Evolutionary conservation across 2,113 vertebrate genomes (phyloP).

Genomic region (Isurus oxyrinchus): DNA sequence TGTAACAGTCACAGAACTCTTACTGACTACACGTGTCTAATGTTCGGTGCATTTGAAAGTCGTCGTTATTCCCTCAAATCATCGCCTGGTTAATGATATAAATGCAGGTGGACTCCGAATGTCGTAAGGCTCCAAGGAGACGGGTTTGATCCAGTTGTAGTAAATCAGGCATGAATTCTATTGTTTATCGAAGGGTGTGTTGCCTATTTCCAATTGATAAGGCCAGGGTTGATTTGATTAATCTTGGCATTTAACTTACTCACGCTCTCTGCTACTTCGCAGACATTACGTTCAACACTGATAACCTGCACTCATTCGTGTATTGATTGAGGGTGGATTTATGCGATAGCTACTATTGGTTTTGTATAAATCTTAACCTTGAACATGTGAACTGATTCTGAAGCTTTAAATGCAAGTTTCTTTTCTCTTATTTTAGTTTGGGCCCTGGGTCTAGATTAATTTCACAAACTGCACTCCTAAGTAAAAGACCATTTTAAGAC

Average conservation of each 20-base stretch:
- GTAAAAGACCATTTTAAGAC: no score
- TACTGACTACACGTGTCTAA: not conserved
- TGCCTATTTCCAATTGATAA: not conserved
- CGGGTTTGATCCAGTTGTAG: not conserved
- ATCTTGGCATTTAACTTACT: not conserved
- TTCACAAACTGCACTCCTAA: no score
- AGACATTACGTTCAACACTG: not conserved
- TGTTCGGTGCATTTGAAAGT: not conserved
- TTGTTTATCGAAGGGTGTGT: not conserved
- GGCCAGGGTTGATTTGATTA: not conserved
- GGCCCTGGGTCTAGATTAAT: no score
- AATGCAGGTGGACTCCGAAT: not conserved
- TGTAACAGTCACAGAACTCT: not conserved
- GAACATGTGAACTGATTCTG: not conserved
- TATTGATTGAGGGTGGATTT: not conserved
- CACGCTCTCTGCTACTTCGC: not conserved
- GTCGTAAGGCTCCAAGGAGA: not conserved
- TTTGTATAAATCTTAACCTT: not conserved
- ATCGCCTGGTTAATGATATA: not conserved
- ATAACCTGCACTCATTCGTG: not conserved
- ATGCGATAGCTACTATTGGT: not conserved
- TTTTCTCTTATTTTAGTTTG: not conserved
- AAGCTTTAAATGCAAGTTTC: not conserved
- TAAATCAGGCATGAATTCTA: not conserved
- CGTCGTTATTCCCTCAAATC: no score